Percentiles rank a stretch among this genome's conserved stretches.
Conservation (phyloP, 2,797 vertebrate species). For the Anguilla anguilla region DNA sequence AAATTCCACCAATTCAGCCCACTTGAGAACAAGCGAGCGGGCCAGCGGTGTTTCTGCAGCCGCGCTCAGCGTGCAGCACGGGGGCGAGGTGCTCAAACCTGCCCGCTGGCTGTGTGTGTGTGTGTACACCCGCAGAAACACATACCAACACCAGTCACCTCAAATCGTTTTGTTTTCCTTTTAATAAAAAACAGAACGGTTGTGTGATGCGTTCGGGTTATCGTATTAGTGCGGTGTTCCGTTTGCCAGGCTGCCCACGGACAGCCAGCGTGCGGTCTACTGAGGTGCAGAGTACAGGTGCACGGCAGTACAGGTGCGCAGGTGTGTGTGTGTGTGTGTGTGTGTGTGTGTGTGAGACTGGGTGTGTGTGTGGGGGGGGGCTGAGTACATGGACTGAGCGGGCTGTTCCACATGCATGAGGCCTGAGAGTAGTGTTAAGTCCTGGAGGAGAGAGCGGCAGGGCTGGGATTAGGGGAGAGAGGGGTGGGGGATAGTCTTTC, state of each 20-base stretch:
- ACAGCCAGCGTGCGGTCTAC: too few relatives aligned
- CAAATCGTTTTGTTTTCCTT: neutral
- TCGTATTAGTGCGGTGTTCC: neutral
- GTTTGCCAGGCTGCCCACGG: neutral
- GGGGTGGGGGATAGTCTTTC: constrained; percentile 67
- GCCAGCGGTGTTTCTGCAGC: constrained; percentile 62
- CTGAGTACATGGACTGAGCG: constrained; percentile 15
- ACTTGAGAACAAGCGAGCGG: constrained; percentile 67
- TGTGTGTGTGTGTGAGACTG: neutral
- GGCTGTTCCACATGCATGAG: constrained; percentile 54
- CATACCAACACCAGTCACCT: neutral
- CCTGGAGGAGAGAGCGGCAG: constrained; percentile 61
- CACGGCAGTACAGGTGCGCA: constrained; percentile 44
- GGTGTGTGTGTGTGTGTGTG: neutral
- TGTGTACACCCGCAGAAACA: constrained; percentile 16
- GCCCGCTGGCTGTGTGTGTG: neutral
- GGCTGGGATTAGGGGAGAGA: constrained; percentile 69
- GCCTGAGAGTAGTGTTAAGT: constrained; percentile 48
- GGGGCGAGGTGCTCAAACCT: constrained; percentile 20
- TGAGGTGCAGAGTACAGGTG: too few relatives aligned
- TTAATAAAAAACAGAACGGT: too few relatives aligned
- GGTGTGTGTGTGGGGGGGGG: constrained; percentile 20
- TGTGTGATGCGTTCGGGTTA: neutral
- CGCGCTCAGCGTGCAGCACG: constrained; percentile 60
- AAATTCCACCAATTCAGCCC: constrained; percentile 69